A percentile compares a stretch with the other conserved stretches of the same genome.
phyloP scores from a whole-genome alignment of 1,140 invertebrate species.

The Triops cancriformis region DNA sequence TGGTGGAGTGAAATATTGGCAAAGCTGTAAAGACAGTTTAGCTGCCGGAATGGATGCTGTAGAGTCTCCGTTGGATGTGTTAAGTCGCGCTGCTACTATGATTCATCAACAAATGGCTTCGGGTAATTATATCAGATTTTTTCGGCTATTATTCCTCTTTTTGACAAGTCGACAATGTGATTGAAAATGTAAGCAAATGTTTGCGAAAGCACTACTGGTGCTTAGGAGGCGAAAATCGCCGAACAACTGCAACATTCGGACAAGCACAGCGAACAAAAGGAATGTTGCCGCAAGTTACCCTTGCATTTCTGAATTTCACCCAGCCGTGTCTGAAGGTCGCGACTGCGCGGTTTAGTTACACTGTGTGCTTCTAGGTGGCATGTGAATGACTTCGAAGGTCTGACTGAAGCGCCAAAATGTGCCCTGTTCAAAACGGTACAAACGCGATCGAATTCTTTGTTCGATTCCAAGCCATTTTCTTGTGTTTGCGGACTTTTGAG shows the following conservation, averaged over 20 bases:
- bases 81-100: slow-evolving; percentile 84
- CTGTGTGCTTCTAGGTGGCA: not conserved
- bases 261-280: not conserved
- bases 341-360: not conserved
- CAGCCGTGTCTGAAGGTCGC: not conserved
- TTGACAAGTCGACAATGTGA: not conserved
- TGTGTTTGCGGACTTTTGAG: too few species aligned
- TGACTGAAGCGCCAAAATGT: too few species aligned
- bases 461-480: too few species aligned
- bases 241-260: not conserved
- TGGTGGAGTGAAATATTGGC: not conserved
- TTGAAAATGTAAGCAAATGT: too few species aligned
- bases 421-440: too few species aligned
- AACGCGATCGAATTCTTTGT: too few species aligned
- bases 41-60: slow-evolving; percentile 43
- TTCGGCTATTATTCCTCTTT: not conserved
- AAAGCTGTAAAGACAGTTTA: not conserved
- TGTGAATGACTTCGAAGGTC: not conserved
- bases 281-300: not conserved
- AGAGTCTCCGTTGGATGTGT: slow-evolving; percentile 76
- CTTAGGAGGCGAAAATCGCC: not conserved
- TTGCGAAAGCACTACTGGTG: not conserved
- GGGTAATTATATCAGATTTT: not conserved
- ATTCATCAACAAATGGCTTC: slow-evolving; percentile 26
- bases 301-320: not conserved